phyloP scores from a whole-genome alignment of 2,888 invertebrate species.

The Acrocyrtus sp. region DNA sequence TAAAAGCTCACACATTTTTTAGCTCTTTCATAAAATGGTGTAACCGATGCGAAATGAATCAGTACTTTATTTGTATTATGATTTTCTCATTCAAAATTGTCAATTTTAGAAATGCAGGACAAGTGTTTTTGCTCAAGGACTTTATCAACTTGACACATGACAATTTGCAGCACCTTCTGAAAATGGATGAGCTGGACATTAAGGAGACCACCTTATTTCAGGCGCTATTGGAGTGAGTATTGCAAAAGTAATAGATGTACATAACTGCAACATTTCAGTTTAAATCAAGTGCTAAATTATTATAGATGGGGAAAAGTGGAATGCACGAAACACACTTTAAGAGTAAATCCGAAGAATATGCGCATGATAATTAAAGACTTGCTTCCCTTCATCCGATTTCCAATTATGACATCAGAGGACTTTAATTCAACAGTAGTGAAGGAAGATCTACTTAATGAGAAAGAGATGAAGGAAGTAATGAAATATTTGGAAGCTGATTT shows the following conservation, averaged over 20 bases:
- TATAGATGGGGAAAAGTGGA: slow-evolving; percentile 45
- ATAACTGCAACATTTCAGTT: too few relatives aligned
- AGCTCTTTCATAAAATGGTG: background rate
- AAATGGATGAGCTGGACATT: slow-evolving; percentile 48
- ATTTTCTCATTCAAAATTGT: too few relatives aligned
- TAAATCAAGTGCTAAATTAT: background rate
- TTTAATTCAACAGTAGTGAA: slow-evolving; percentile 27
- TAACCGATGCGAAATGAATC: too few relatives aligned
- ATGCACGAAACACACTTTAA: slow-evolving; percentile 37
- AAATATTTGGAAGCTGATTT: slow-evolving; percentile 45
- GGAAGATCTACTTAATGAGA: slow-evolving; percentile 41
- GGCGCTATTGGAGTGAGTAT: slow-evolving; percentile 45
- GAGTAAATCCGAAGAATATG: slow-evolving; percentile 36
- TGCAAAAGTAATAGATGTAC: background rate
- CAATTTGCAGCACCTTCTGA: slow-evolving; percentile 38
- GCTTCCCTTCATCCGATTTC: slow-evolving; percentile 37
- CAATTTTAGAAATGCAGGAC: slow-evolving; percentile 44
- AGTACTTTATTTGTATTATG: too few relatives aligned
- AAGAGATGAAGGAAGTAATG: slow-evolving; percentile 35
- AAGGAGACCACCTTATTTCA: slow-evolving; percentile 44
- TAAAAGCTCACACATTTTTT: slow-evolving; percentile 17
- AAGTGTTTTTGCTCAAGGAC: slow-evolving; percentile 38
- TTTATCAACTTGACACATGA: slow-evolving; percentile 42
- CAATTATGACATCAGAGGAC: slow-evolving; percentile 41
- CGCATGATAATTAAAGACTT: slow-evolving; percentile 41